phyloP scores from a whole-genome alignment of 2,888 invertebrate species.

The Drosophila maculinotata region DNA sequence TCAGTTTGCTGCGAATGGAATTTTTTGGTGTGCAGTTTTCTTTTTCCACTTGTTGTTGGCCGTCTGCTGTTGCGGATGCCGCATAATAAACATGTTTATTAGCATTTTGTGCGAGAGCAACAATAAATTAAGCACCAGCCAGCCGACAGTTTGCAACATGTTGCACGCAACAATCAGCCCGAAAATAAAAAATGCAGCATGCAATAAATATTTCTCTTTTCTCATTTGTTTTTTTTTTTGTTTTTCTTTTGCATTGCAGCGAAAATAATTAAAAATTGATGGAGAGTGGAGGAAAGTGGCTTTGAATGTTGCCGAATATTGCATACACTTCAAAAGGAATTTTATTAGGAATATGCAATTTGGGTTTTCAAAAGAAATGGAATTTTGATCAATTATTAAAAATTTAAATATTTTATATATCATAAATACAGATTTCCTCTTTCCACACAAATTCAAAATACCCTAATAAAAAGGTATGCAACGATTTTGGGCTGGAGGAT shows the following conservation, averaged over 20 bases:
- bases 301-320: slow-evolving; percentile 5
- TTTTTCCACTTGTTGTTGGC: slow-evolving; percentile 43
- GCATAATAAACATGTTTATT: slow-evolving; percentile 81
- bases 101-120: slow-evolving; percentile 68
- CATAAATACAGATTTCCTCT: not conserved
- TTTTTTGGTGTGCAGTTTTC: slow-evolving; percentile 37
- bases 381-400: not conserved
- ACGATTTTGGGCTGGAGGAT: not conserved
- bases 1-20: slow-evolving; percentile 38
- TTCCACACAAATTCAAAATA: not conserved
- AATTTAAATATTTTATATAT: not conserved
- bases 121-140: slow-evolving; percentile 71
- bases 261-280: slow-evolving; percentile 50
- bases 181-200: slow-evolving; percentile 60
- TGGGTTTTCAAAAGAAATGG: not conserved
- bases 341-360: not conserved
- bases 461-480: not conserved
- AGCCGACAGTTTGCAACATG: slow-evolving; percentile 70
- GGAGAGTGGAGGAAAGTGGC: slow-evolving; percentile 5
- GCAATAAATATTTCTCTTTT: slow-evolving; percentile 58
- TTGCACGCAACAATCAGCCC: slow-evolving; percentile 74
- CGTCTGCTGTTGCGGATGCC: slow-evolving; percentile 27
- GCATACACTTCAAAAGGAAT: slow-evolving; percentile 16
- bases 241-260: slow-evolving; percentile 15
- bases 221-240: not conserved